Percentiles rank a stretch among this genome's conserved stretches.
These are phyloP conservation scores for Crotalus tigris DNA, from an alignment of 2,113 vertebrate genomes.

Conservation along the genomic window DNA sequence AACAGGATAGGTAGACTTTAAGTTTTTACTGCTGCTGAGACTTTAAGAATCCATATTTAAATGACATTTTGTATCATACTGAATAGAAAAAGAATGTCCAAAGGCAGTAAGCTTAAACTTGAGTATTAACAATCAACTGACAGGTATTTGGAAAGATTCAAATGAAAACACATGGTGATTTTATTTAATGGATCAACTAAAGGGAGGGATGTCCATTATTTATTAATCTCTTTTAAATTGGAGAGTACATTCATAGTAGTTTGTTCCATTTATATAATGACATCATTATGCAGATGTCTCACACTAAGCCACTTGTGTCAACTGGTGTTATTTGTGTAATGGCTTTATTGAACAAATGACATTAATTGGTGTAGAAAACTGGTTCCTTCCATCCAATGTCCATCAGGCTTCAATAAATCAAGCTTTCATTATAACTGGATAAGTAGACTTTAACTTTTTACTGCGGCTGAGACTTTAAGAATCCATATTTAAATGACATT, in stretches of 20 bases:
- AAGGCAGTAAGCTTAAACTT: neutral
- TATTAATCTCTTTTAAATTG: neutral
- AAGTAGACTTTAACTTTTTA: neutral
- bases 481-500: neutral
- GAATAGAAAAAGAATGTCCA: neutral
- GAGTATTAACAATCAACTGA: neutral
- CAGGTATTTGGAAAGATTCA: neutral
- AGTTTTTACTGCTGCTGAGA: neutral
- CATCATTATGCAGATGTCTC: neutral
- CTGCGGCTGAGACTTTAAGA: neutral
- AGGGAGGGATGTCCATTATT: neutral
- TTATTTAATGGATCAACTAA: neutral
- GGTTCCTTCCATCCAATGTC: neutral
- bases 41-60: neutral
- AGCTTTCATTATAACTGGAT: neutral
- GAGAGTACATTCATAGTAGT: neutral
- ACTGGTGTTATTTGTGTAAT: neutral
- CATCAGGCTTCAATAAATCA: neutral
- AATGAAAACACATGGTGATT: neutral
- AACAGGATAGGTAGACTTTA: neutral
- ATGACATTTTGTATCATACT: neutral
- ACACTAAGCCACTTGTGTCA: neutral
- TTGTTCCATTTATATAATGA: neutral
- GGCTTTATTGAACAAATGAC: neutral
- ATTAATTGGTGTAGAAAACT: neutral